These are phyloP conservation scores for Mustela nigripes DNA, from an alignment of 2,113 vertebrate species.

Conservation along the genomic window DNA sequence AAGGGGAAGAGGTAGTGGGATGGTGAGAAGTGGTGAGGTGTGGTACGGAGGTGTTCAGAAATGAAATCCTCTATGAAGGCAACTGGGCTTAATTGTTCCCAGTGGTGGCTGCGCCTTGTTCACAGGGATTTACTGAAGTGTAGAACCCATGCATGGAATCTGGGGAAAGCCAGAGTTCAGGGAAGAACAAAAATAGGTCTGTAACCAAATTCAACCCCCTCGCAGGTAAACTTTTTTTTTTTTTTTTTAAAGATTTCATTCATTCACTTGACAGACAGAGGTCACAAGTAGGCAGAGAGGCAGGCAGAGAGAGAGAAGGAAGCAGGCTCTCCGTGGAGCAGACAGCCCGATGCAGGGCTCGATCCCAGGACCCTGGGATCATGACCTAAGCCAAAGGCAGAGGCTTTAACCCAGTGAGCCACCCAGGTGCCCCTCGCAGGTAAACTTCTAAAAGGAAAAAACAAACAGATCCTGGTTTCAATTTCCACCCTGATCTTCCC, in stretches of 20 bases:
- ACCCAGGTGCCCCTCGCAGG: too few relatives aligned
- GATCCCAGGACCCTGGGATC: too few relatives aligned
- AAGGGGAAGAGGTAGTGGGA: background rate
- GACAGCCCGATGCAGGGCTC: too few relatives aligned
- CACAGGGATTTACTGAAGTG: background rate
- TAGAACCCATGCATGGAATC: background rate
- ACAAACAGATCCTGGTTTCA: background rate
- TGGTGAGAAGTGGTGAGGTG: background rate
- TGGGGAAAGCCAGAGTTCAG: background rate
- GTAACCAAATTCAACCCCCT: background rate
- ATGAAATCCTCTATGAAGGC: background rate
- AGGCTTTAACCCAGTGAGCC: too few relatives aligned
- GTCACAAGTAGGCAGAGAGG: too few relatives aligned
- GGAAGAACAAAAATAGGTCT: background rate
- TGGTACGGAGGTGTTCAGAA: background rate
- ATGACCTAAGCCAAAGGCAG: too few relatives aligned
- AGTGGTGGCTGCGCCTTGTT: accelerated
- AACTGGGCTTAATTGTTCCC: background rate
- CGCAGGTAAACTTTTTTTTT: background rate
- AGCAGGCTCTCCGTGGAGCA: too few relatives aligned
- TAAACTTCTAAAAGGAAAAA: background rate
- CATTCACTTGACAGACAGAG: too few relatives aligned
- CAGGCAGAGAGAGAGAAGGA: too few relatives aligned
- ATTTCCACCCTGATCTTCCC: background rate
- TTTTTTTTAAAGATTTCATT: too few relatives aligned